Base-by-base conservation (phyloP, 92 coral and sea anemone species). In the Blastomussa wellsi region DNA sequence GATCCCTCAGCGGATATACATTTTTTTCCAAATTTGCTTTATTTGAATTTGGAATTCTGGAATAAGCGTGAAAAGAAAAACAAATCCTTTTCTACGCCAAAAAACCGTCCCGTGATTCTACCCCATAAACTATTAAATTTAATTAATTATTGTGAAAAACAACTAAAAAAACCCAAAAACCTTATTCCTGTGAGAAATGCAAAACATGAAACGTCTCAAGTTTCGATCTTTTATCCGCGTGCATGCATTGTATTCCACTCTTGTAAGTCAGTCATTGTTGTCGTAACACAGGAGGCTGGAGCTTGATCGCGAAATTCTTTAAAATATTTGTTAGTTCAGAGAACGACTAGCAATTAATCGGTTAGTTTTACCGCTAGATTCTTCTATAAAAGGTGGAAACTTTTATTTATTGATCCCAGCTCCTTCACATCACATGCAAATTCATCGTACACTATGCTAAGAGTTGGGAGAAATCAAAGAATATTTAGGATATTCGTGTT, bases 321-420 rank as follows among this genome's bases (percentile, higher is more conserved):
- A 51, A 82, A 82, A 82, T 72, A 72, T 82, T 71, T 32, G 72
- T 82, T 52, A 49, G 41, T 52, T 51, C 29, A n/a, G 36, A 77
- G 48, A 68, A 70, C 48, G 73, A 48, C 62, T 32, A 49, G 77
- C 77, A 81, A 69, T 69, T 81, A 69, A 17, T 81, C 57, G 57
- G 77, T 17, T 70, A 28, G 55, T 37, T 51, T 22, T 55, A 22
- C 74, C 49, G 65, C 33, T 15, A 24, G 44, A 37, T 36, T 82
- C 52, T 51, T 44, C 26, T 37, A 71, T 7, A 70, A 72, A 47
- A 52, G 33, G 12, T 36, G 52, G 14, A 52, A 26, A 14, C 14
- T 36, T 37, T 12, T 5, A 4, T 36, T 26, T 22, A 24, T 3
- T 36, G 7, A 20, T 24, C 68, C 13, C 64, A n/a, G 41, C n/a